phyloP scores from a whole-genome alignment of 2,888 invertebrate species.

The Athalia cordata region DNA sequence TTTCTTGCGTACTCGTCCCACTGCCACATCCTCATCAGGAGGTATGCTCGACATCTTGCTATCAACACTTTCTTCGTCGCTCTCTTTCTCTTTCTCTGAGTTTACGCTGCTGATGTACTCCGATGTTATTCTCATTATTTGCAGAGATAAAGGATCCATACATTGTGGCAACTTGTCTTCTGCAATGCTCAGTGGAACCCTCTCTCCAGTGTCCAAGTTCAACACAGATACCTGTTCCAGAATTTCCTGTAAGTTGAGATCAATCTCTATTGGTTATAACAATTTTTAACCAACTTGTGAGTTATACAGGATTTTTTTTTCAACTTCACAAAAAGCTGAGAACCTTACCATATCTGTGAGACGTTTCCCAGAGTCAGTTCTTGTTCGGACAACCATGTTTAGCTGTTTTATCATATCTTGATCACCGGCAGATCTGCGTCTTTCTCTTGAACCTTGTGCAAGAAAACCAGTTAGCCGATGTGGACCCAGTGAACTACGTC shows the following conservation, averaged over 20 bases:
- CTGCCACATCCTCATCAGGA: constrained; percentile 74
- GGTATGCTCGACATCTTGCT: constrained; percentile 78
- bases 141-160: constrained; percentile 94
- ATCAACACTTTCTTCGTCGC: constrained; percentile 85
- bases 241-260: constrained; percentile 80
- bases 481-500: constrained; percentile 71
- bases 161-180: constrained; percentile 94
- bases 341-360: constrained; percentile 84
- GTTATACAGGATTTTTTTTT: neutral
- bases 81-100: constrained; percentile 82
- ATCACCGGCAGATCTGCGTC: constrained; percentile 90
- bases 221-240: constrained; percentile 92
- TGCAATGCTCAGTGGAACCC: constrained; percentile 94
- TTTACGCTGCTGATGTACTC: constrained; percentile 87
- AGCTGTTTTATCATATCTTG: constrained; percentile 83
- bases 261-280: neutral
- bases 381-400: constrained; percentile 85
- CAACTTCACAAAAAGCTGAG: neutral
- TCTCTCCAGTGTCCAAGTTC: constrained; percentile 90
- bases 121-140: constrained; percentile 94
- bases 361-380: constrained; percentile 90
- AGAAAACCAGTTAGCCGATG: constrained; percentile 68
- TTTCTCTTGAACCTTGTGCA: constrained; percentile 75
- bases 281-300: neutral
- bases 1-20: constrained; percentile 74